Base-by-base conservation (phyloP, 2,888 invertebrate genomes). In the Tenthredo livida region DNA sequence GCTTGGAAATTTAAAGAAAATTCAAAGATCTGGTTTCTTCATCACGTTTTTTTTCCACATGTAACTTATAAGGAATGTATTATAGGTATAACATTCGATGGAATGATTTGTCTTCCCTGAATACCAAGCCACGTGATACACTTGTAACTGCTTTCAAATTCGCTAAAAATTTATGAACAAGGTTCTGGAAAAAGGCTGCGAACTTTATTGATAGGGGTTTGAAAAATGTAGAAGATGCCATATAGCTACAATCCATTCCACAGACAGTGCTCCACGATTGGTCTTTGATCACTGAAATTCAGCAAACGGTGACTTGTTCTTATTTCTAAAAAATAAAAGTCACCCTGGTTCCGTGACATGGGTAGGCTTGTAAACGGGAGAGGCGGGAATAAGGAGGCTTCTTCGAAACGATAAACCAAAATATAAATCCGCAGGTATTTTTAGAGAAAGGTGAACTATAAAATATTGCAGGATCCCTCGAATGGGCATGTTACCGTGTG, bases 1-100 rank as follows among this genome's bases (percentile, higher is more conserved):
- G 84, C 85, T 83, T 9, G 43, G 1, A 83, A 83, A 83, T 83
- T 67, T 50, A 37, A 83, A 50, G 83, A 70, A 50, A 83, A 83
- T 83, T 70, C 50, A 67, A 83, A 83, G 21, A 67, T 67, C 67
- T 83, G 83, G 83, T 67, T 83, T 67, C 83, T 83, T 65, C 17
- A 70, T 67, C 29, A 50, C 67, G 29, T n/a, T 10, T 47, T 47
- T 47, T 67, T 80, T 61, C 40, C 40, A 61, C 15, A 15, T 33
- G 37, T 12, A 37, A 58, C 12, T 40, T 15, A 37, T 15, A 72
- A 47, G 47, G 47, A 3, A 40, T 21, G 37, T n/a, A 37, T 21
- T 12, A 50, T 25, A 29, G 58, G 21, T 58, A 61, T 61, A 40
- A 29, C 29, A 33, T 58, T 33, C n/a, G n/a, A 37, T 29, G n/a